phyloP scores from a whole-genome alignment of 2,113 vertebrate genomes.

The Melanostigma gelatinosum region DNA sequence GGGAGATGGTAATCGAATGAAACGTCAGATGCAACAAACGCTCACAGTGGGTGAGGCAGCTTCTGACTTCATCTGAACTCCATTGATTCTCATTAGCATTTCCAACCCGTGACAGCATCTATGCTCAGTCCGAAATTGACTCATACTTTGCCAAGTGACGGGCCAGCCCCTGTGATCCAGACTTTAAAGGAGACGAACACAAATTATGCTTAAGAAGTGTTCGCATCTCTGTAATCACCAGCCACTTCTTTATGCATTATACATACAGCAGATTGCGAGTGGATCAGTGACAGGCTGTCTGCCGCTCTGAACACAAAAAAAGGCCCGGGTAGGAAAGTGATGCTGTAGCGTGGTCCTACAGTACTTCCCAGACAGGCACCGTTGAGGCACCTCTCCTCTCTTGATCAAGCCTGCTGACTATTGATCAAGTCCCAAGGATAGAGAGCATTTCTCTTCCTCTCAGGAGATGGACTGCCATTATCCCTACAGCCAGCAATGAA shows the following conservation, averaged over 20 bases:
- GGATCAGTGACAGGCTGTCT: conserved; percentile 26
- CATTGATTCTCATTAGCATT: conserved; percentile 80
- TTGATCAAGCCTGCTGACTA: conserved; percentile 68
- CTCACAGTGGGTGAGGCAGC: conserved; percentile 57
- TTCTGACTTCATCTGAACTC: conserved; percentile 75
- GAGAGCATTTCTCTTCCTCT: conserved; percentile 75
- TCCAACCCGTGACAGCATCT: conserved; percentile 70
- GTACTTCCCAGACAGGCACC: conserved; percentile 40
- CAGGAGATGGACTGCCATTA: conserved; percentile 76
- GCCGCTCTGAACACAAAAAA: conserved; percentile 31
- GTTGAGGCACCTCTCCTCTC: conserved; percentile 49
- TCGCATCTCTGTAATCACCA: conserved; percentile 45
- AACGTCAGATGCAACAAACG: conserved; percentile 78
- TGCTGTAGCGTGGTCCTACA: conserved; percentile 13
- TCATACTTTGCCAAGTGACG: conserved; percentile 63
- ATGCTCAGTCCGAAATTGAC: conserved; percentile 60
- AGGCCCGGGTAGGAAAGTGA: conserved; percentile 15
- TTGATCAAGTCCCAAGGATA: conserved; percentile 78
- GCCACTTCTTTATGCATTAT: conserved; percentile 19
- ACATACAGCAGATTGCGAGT: conserved; percentile 9
- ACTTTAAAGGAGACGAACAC: conserved; percentile 46
- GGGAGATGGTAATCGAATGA: conserved; percentile 72
- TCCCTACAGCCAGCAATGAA: conserved; percentile 78
- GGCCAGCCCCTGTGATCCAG: conserved; percentile 36
- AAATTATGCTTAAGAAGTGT: conserved; percentile 44